Percentiles rank a stretch among this genome's conserved stretches.
Evolutionary conservation across 1,140 invertebrate species (phyloP).

Genomic region (Teleopsis dalmanni): DNA sequence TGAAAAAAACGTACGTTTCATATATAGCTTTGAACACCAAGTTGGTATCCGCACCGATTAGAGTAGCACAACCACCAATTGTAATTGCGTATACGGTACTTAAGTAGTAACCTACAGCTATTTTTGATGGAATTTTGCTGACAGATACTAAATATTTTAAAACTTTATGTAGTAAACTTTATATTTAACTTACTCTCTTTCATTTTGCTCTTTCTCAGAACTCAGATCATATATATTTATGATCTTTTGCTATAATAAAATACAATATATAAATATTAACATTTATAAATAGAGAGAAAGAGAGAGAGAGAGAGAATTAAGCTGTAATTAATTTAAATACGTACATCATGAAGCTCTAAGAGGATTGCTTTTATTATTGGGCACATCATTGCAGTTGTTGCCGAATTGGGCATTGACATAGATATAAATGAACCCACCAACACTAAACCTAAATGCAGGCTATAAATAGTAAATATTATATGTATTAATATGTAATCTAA

Average conservation of each 20-base stretch:
- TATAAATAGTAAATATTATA: conserved; percentile 38
- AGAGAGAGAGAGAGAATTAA: too few relatives aligned
- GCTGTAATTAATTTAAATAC: too few relatives aligned
- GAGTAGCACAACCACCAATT: conserved; percentile 73
- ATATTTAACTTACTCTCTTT: too few relatives aligned
- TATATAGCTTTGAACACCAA: conserved; percentile 71
- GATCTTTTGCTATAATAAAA: too few relatives aligned
- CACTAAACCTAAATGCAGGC: conserved; percentile 64
- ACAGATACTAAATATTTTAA: conserved; percentile 15
- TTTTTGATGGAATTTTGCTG: conserved; percentile 49
- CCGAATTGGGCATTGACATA: conserved; percentile 78
- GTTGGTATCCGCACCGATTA: conserved; percentile 85
- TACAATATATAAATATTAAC: too few relatives aligned
- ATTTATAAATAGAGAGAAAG: too few relatives aligned
- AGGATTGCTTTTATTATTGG: conserved; percentile 71
- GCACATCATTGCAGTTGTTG: conserved; percentile 76
- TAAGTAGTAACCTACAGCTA: conserved; percentile 62
- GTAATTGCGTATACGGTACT: conserved; percentile 69
- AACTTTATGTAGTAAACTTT: too few relatives aligned
- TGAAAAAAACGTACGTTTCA: conserved; percentile 48
- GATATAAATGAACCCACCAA: conserved; percentile 70
- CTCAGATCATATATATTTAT: too few relatives aligned
- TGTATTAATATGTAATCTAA: background rate
- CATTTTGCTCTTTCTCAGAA: too few relatives aligned
- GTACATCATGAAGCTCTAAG: conserved; percentile 58